phyloP scores from a whole-genome alignment of 2,888 invertebrate species.

The Drosophila atroscutellata region DNA sequence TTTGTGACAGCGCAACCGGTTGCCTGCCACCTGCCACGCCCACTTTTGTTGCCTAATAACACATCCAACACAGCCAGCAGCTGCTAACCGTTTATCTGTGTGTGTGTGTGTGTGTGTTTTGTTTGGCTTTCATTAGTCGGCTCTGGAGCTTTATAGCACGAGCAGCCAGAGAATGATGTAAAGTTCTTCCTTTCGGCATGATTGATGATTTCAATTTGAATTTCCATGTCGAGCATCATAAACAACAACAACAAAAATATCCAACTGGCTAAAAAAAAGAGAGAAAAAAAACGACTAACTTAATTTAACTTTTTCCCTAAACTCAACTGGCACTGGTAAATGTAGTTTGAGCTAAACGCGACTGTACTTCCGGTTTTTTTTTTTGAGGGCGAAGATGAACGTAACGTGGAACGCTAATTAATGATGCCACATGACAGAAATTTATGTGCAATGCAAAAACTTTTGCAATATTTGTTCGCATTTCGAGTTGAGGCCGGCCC shows the following conservation, averaged over 20 bases:
- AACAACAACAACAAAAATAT: slow-evolving; percentile 43
- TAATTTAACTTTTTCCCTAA: slow-evolving; percentile 74
- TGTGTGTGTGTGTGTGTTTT: slow-evolving; percentile 30
- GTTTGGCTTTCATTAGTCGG: slow-evolving; percentile 77
- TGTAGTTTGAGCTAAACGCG: slow-evolving; percentile 47
- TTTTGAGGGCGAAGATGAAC: slow-evolving; percentile 12
- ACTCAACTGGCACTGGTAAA: slow-evolving; percentile 34
- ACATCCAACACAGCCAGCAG: slow-evolving; percentile 58
- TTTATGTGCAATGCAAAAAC: slow-evolving; percentile 82
- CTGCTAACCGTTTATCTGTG: slow-evolving; percentile 31
- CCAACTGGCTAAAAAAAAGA: not conserved
- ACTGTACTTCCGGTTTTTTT: slow-evolving; percentile 66
- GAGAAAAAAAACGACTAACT: slow-evolving; percentile 56
- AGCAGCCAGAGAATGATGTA: slow-evolving; percentile 15
- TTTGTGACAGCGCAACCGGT: slow-evolving; percentile 65
- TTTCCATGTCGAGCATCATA: slow-evolving; percentile 75
- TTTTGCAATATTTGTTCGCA: slow-evolving; percentile 83
- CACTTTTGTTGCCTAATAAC: slow-evolving; percentile 63
- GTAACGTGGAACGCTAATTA: slow-evolving; percentile 74
- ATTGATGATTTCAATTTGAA: slow-evolving; percentile 82
- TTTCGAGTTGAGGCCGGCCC: slow-evolving; percentile 58
- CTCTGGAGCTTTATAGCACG: slow-evolving; percentile 34
- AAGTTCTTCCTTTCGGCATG: slow-evolving; percentile 58
- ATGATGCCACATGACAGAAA: slow-evolving; percentile 84
- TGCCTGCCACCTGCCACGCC: slow-evolving; percentile 26